Evolutionary conservation across 1,140 invertebrate genomes (phyloP).

Genomic region (Zaprionus lachaisei): DNA sequence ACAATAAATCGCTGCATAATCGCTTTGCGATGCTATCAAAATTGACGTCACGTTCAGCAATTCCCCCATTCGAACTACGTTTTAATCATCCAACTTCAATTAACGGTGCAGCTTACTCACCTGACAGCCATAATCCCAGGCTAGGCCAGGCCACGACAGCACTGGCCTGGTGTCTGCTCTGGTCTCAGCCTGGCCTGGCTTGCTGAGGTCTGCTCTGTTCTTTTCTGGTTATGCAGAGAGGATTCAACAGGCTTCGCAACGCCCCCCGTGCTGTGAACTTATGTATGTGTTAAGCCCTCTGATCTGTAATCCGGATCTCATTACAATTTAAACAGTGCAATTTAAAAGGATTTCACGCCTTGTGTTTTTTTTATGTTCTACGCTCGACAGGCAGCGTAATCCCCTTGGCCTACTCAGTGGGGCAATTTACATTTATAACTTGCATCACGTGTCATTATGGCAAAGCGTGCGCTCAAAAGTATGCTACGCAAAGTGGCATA

Average conservation of each 20-base stretch:
- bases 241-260: slow-evolving; percentile 14
- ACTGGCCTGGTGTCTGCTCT: background rate
- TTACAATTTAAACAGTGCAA: slow-evolving; percentile 62
- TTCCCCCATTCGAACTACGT: slow-evolving; percentile 29
- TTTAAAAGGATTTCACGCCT: slow-evolving; percentile 10
- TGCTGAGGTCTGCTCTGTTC: background rate
- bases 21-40: slow-evolving; percentile 7
- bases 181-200: background rate
- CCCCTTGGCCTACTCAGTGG: background rate
- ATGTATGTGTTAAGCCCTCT: slow-evolving; percentile 40
- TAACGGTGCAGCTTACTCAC: background rate
- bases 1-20: background rate
- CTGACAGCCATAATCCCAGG: background rate
- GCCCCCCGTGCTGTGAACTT: background rate
- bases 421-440: slow-evolving; percentile 30
- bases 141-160: background rate
- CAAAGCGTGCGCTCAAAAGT: slow-evolving; percentile 1
- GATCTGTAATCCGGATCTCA: slow-evolving; percentile 65
- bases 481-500: slow-evolving; percentile 18
- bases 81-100: slow-evolving; percentile 21
- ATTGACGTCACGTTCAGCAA: background rate
- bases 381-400: background rate
- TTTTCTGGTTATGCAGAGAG: background rate
- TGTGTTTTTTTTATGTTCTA: slow-evolving; percentile 27
- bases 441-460: slow-evolving; percentile 9